Evolutionary conservation across 2,888 invertebrate species (phyloP).

Genomic region (Mayetiola destructor): DNA sequence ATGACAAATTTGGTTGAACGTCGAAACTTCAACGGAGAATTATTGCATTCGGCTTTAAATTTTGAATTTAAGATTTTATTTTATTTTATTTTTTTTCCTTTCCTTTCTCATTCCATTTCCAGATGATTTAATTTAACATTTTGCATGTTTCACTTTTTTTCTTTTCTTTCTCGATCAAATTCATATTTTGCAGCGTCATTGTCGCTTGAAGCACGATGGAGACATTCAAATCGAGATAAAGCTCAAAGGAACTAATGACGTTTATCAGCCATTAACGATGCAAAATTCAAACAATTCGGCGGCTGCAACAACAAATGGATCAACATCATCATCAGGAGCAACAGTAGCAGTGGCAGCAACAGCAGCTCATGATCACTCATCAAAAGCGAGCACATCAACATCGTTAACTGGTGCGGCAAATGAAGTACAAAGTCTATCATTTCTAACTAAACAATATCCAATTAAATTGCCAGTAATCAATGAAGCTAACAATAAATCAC

Average conservation of each 20-base stretch:
- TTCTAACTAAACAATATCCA: neutral
- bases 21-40: too few relatives aligned
- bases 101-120: too few relatives aligned
- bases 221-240: conserved; percentile 51
- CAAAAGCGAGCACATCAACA: conserved; percentile 35
- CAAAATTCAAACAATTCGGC: conserved; percentile 1
- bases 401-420: conserved; percentile 16
- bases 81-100: too few relatives aligned
- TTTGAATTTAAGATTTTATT: too few relatives aligned
- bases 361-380: conserved; percentile 24
- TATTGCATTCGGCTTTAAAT: too few relatives aligned
- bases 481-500: neutral
- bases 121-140: too few relatives aligned
- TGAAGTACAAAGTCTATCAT: conserved; percentile 16
- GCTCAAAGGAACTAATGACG: conserved; percentile 19
- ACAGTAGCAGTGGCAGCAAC: conserved; percentile 46
- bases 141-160: conserved; percentile 16
- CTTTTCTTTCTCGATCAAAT: conserved; percentile 5
- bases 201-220: conserved; percentile 63
- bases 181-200: conserved; percentile 47
- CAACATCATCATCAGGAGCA: conserved; percentile 5
- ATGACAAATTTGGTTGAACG: too few relatives aligned
- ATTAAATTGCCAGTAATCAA: conserved; percentile 6
- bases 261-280: conserved; percentile 14
- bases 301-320: neutral